Evolutionary conservation across 2,888 invertebrate genomes (phyloP), one percentile per base, ranked within the genome.

Genomic region (Fragum fragum): DNA sequence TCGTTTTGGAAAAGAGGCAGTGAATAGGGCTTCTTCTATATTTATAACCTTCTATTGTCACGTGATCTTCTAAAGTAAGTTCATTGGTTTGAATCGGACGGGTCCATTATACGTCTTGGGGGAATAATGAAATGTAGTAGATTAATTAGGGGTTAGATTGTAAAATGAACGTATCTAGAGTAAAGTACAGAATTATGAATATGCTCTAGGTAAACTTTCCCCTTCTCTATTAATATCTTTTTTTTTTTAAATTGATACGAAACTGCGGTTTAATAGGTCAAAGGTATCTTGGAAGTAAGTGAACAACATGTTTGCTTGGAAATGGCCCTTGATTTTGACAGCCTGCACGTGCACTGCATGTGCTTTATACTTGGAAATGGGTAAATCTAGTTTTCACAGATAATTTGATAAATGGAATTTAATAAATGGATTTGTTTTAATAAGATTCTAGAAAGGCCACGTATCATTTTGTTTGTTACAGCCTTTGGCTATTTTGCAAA

Each of bases 1-100:
- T 73, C 47, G 47, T 55, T 68, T 79, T 90, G 91, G 91, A 92
- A 91, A 91, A 92, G 91, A 92, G 92, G 87, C 68, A 81, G 90
- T 77, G 2, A 47, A 18, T 7, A n/a, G 5, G n/a, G 21, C 18
- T 9, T 23, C 73, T 18, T 14, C 16, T 42, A 42, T 59, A 76
- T 89, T 80, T 89, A 90, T 90, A 87, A n/a, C 26, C 14, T 14
- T 11, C 1, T 6, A 29, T 32, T 32, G 23, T 71, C 83, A 83
- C 79, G 79, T 83, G 83, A 83, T 47, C 18, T 9, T 21, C 23
- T 52, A 18, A 5, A 66, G 29, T n/a, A 53, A 59, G 57, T 42
- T 63, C 42, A 79, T 75, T 75, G 75, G 71, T 53, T 6, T 11
- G 55, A 9, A 55, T 23, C 53, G 66, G 66, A 23, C 14, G 52